A percentile compares a stretch with the other conserved stretches of the same genome.
phyloP scores from a whole-genome alignment of 1,140 invertebrate species.

The Sycophila sp. region DNA sequence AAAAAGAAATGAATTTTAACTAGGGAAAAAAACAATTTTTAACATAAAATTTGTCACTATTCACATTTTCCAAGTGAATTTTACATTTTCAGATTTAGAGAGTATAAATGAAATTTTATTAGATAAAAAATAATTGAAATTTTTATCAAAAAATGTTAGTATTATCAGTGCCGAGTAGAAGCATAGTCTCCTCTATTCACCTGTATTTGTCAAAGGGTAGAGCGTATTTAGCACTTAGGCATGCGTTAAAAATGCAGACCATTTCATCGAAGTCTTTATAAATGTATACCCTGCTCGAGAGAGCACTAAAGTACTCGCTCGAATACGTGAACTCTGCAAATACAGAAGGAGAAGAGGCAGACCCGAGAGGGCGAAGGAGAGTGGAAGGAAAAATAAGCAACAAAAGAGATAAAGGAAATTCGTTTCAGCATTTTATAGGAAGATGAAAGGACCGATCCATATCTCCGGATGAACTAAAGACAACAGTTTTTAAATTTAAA shows the following conservation, averaged over 20 bases:
- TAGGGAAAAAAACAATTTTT: no score
- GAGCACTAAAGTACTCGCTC: no score
- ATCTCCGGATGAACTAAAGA: background rate
- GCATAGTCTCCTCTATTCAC: no score
- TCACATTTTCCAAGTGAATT: no score
- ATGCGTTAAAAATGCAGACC: slow-evolving; percentile 10
- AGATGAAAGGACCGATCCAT: slow-evolving; percentile 3
- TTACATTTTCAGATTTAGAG: no score
- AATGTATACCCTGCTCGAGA: background rate
- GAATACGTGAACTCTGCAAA: no score
- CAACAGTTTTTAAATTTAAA: background rate
- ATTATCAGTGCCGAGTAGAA: no score
- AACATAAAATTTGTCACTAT: no score
- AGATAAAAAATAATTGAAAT: no score
- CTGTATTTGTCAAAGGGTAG: background rate
- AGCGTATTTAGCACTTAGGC: slow-evolving; percentile 18
- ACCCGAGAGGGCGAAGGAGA: background rate
- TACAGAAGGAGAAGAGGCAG: background rate
- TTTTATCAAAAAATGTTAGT: no score
- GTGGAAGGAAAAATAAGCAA: background rate
- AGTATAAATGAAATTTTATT: no score
- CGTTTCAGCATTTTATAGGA: background rate
- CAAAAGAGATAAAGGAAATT: background rate
- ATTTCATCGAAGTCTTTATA: background rate
- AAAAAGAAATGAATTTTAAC: no score